These are phyloP conservation scores for Dichetophora obliterata DNA, from an alignment of 2,888 invertebrate species.

Conservation along the genomic window DNA sequence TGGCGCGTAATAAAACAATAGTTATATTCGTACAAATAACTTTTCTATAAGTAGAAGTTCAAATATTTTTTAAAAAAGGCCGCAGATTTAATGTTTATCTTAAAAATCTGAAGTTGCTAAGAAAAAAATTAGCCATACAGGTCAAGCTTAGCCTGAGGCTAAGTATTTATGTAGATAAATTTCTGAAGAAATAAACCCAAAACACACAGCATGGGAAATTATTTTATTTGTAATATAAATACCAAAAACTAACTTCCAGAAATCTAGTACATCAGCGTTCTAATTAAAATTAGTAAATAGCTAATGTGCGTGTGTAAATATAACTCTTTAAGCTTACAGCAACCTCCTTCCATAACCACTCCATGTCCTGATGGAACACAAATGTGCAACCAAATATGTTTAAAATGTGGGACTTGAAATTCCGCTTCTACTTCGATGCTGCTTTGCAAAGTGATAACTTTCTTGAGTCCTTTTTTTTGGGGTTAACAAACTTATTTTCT, in stretches of 20 bases:
- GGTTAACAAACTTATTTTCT: slow-evolving; percentile 13
- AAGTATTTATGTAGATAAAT: not conserved
- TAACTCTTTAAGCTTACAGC: not conserved
- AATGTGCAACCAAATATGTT: not conserved
- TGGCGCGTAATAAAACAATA: not conserved
- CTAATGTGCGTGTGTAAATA: too few relatives aligned
- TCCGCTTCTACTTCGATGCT: not conserved
- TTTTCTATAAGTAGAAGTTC: not conserved
- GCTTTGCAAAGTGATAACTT: not conserved
- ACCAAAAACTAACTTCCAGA: not conserved
- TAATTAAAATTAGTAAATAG: not conserved
- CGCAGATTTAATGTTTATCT: too few relatives aligned
- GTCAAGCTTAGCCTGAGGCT: not conserved
- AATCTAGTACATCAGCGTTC: not conserved
- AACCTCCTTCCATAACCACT: not conserved
- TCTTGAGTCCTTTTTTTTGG: not conserved
- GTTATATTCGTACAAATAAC: too few relatives aligned
- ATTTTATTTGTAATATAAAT: too few relatives aligned
- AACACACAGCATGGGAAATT: not conserved
- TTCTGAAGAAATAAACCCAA: not conserved
- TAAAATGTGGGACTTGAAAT: not conserved
- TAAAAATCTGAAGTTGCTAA: not conserved
- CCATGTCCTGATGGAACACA: not conserved
- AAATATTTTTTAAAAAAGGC: not conserved
- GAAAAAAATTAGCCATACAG: not conserved